Evolutionary conservation across 2,113 vertebrate species (phyloP).

Genomic region (Sylvicapra grimmia): DNA sequence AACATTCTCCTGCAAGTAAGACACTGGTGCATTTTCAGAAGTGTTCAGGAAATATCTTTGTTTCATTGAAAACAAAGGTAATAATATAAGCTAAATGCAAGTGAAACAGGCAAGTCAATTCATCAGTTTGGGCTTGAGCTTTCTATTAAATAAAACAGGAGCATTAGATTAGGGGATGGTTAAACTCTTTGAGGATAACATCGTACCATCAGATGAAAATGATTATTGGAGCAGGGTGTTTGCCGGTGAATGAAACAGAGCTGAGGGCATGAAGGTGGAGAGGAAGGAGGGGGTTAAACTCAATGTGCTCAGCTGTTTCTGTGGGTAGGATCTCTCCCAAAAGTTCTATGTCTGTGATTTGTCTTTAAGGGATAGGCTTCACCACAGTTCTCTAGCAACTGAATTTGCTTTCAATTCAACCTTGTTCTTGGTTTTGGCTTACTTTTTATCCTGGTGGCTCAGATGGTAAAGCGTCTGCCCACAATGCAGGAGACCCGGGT

Average conservation of each 20-base stretch:
- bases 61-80: not conserved
- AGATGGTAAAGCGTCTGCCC: too few relatives aligned
- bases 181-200: not conserved
- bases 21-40: not conserved
- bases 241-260: not conserved
- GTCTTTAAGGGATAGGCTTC: not conserved
- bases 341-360: not conserved
- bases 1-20: not conserved
- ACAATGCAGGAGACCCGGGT: rapidly evolving
- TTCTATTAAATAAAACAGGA: not conserved
- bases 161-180: not conserved
- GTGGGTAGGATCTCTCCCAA: not conserved
- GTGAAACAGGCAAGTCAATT: not conserved
- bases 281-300: not conserved
- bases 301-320: not conserved
- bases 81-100: not conserved
- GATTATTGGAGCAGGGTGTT: not conserved
- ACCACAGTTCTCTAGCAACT: not conserved
- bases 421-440: not conserved
- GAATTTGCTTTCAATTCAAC: not conserved
- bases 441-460: not conserved
- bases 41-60: not conserved
- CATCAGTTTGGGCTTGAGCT: not conserved
- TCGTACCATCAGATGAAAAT: not conserved
- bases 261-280: not conserved